These are phyloP conservation scores for Sarcophaga variegata DNA, from an alignment of 2,888 invertebrate species.

Conservation along the genomic window DNA sequence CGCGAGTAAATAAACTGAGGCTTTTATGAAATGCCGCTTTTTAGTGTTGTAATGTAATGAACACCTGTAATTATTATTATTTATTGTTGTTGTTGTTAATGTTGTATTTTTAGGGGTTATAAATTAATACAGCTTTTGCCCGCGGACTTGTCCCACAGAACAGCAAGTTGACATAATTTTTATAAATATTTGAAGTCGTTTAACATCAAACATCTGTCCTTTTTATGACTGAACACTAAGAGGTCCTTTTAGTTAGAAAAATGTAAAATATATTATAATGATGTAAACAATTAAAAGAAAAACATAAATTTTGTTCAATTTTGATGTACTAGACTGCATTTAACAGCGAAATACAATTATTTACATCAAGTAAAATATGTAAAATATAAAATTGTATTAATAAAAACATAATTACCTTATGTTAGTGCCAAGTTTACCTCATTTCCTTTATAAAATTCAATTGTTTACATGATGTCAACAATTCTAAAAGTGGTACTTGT, in stretches of 20 bases:
- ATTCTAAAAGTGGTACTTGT: no score
- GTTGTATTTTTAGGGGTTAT: conserved; percentile 6
- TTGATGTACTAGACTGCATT: no score
- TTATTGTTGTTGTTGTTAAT: conserved; percentile 11
- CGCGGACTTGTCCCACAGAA: background rate
- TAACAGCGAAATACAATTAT: no score
- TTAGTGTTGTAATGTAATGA: conserved; percentile 43
- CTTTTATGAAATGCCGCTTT: conserved; percentile 56
- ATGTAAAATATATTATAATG: no score
- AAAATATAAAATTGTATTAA: no score
- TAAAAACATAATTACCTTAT: no score
- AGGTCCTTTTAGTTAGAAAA: no score
- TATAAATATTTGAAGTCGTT: background rate
- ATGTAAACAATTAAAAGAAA: no score
- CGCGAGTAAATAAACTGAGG: background rate
- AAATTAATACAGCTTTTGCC: background rate
- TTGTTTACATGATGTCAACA: background rate
- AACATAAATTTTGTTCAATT: no score
- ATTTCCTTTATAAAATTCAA: background rate
- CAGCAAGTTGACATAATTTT: conserved; percentile 17
- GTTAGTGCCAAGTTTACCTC: no score
- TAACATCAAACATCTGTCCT: background rate
- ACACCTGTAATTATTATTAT: conserved; percentile 65
- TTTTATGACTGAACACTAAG: background rate
- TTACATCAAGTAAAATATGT: no score